Evolutionary conservation across 2,113 vertebrate genomes (phyloP).

Genomic region (Xiphias gladius): DNA sequence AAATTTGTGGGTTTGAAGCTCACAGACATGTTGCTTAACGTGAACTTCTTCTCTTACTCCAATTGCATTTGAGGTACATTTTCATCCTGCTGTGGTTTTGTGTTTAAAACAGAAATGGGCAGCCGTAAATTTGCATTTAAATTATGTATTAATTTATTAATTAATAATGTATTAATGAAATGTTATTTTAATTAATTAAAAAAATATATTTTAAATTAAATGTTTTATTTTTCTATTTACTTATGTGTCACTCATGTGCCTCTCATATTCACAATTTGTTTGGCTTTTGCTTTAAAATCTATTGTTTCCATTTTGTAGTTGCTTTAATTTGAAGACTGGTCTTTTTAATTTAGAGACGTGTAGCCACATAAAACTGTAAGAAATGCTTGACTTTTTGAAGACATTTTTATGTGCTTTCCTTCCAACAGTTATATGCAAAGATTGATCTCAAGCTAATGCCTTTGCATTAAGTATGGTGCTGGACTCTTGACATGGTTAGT

Average conservation of each 20-base stretch:
- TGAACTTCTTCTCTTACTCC: conserved; percentile 4
- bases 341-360: background rate
- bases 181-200: background rate
- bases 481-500: no score
- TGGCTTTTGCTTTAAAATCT: background rate
- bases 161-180: background rate
- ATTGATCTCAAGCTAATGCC: no score
- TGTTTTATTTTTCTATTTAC: background rate
- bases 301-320: background rate
- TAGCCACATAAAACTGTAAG: no score
- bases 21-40: background rate
- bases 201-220: no score
- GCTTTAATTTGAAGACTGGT: background rate
- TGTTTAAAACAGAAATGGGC: background rate
- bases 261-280: background rate
- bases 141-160: background rate
- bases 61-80: background rate
- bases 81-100: background rate
- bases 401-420: background rate
- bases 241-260: no score
- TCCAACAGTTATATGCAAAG: background rate
- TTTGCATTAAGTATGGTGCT: no score
- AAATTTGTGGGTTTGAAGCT: conserved; percentile 1
- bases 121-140: background rate
- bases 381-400: background rate